Base-by-base conservation (phyloP, 2,113 vertebrate species). In the Nothocercus nigrocapillus region DNA sequence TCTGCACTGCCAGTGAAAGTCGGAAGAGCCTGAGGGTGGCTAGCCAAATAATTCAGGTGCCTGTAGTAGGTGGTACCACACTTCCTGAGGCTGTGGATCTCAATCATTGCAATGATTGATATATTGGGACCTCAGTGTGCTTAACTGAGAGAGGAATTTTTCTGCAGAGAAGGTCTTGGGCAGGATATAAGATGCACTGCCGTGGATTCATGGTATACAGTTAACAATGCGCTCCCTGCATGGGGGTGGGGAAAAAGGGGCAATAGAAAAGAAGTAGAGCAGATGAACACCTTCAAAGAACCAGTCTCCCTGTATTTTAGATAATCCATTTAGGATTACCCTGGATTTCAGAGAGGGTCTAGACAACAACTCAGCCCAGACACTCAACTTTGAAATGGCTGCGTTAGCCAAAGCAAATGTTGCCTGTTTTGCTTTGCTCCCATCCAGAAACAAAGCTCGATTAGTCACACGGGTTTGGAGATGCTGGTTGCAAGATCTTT, bases 311-410 rank as follows among this genome's bases (percentile, higher is more conserved):
- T 4, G 0, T 0, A 19, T 51, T 91, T 92, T 12, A 63, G 9
- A 25, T 6, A 69, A 13, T 27, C 51, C 1, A 0, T 19, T 11
- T 36, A 32, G 40, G 12, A 3, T 47, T 15, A 70, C 6, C 34
- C 20, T 1, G 1, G 17, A 58, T 86, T 88, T 74, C 54, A 42
- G 3, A 77, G 17, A 53, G 11, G 16, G 2, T 10, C 14, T 56
- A 62, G 70, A 40, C 7, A 36, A 28, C 58, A 82, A 20, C 45
- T 88, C 51, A 6, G 18, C 32, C 30, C 24, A 45, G 59, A 72
- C 17, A 13, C 11, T 44, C 34, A 0, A 0, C 70, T 72, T 42
- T 28, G 25, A 61, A 82, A 42, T 10, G 2, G 62, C 3, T 7
- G 40, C 38, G 14, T 44, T 24, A 74, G 38, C 18, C 67, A 74